Percentiles rank a stretch among this genome's conserved stretches.
Conservation (phyloP, 2,888 invertebrate species). For the Eilema sororculum region DNA sequence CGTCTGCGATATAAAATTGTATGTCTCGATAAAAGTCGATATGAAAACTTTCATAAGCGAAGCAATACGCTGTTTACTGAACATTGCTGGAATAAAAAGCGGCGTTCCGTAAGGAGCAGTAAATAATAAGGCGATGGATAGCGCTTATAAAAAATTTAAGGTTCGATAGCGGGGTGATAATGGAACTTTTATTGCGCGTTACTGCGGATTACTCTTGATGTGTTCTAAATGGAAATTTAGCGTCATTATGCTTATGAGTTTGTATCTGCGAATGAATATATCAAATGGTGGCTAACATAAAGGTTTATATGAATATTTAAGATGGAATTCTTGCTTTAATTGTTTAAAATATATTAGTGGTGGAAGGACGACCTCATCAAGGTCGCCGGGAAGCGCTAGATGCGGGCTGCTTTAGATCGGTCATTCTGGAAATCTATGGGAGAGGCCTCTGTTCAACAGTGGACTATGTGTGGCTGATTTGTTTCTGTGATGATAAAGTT, state of each 20-base stretch:
- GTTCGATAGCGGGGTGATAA: constrained; percentile 48
- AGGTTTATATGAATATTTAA: neutral
- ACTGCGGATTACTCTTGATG: constrained; percentile 45
- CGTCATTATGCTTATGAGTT: constrained; percentile 51
- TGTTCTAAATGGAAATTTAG: constrained; percentile 47
- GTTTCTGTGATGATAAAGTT: no score
- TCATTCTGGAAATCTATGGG: no score
- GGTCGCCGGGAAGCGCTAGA: no score
- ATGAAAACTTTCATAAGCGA: constrained; percentile 68
- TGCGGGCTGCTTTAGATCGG: no score
- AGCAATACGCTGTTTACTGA: constrained; percentile 60
- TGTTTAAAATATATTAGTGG: neutral
- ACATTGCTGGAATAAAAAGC: constrained; percentile 55
- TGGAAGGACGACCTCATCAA: no score
- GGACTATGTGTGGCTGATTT: no score
- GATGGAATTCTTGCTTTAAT: neutral
- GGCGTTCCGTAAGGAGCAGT: constrained; percentile 46
- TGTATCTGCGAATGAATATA: constrained; percentile 43
- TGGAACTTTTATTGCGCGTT: constrained; percentile 50
- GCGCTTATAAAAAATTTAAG: constrained; percentile 39
- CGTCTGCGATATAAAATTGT: constrained; percentile 52
- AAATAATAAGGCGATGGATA: constrained; percentile 56
- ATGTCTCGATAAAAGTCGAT: constrained; percentile 62
- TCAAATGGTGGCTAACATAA: constrained; percentile 26
- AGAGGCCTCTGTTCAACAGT: no score